These are phyloP conservation scores for Epirrhoe tristata DNA, from an alignment of 2,888 invertebrate species.

Conservation along the genomic window DNA sequence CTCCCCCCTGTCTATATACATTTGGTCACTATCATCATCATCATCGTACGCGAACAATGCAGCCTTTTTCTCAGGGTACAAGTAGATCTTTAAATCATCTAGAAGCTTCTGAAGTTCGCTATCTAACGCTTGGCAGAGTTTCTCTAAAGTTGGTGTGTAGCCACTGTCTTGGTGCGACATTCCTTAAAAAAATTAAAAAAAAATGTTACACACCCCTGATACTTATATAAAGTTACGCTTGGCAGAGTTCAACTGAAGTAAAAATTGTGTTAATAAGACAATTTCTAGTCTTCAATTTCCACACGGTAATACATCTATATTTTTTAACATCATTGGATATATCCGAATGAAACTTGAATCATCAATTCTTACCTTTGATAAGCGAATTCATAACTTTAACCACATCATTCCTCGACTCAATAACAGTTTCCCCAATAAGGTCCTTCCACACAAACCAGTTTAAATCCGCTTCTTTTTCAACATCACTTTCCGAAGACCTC, in stretches of 20 bases:
- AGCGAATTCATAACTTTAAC: conserved; percentile 78
- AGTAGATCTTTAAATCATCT: conserved; percentile 88
- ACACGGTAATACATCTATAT: no score
- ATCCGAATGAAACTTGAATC: no score
- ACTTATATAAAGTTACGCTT: no score
- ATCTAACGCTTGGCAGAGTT: conserved; percentile 88
- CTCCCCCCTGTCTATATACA: conserved; percentile 77
- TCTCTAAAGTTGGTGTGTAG: conserved; percentile 90
- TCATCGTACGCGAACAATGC: conserved; percentile 69
- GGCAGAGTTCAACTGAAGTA: no score
- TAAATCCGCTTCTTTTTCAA: conserved; percentile 86
- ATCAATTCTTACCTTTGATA: conserved; percentile 76
- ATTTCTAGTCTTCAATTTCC: no score
- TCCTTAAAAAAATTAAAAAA: conserved; percentile 54
- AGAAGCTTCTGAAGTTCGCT: conserved; percentile 86
- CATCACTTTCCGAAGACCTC: conserved; percentile 74
- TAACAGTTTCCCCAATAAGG: conserved; percentile 81
- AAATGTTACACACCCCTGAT: not conserved
- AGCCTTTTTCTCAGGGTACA: conserved; percentile 83
- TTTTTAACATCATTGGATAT: no score
- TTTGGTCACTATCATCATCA: conserved; percentile 67
- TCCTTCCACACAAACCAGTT: conserved; percentile 92
- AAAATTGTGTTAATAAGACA: no score
- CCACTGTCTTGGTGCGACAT: conserved; percentile 93
- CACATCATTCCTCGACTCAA: conserved; percentile 76